phyloP scores from a whole-genome alignment of 2,797 vertebrate genomes.

The Rhinatrema bivittatum region DNA sequence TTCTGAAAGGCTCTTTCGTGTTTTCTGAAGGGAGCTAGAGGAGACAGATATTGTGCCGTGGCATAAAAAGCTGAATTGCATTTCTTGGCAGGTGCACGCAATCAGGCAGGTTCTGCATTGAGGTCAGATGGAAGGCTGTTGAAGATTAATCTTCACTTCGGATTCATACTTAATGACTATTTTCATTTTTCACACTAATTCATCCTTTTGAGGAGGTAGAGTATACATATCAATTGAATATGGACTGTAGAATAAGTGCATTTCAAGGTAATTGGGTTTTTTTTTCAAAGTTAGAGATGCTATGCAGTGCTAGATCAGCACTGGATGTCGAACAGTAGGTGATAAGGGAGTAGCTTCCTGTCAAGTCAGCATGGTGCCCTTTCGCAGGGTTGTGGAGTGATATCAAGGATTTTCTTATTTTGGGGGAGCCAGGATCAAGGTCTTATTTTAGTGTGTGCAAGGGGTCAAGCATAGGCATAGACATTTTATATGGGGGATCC shows the following conservation, averaged over 20 bases:
- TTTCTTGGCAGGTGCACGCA: slow-evolving; percentile 19
- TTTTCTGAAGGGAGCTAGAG: slow-evolving; percentile 23
- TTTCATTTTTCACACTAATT: slow-evolving; percentile 25
- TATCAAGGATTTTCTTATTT: too few species aligned
- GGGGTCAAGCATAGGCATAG: too few species aligned
- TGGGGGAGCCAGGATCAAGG: too few species aligned
- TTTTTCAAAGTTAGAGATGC: too few species aligned
- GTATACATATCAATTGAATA: slow-evolving; percentile 6
- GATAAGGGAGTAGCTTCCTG: too few species aligned
- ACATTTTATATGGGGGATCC: too few species aligned
- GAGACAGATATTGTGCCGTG: slow-evolving; percentile 16
- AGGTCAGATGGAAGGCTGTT: slow-evolving; percentile 15
- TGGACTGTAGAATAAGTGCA: slow-evolving; percentile 1
- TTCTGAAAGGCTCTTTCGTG: slow-evolving; percentile 38
- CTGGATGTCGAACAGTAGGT: too few species aligned
- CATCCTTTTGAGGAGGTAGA: slow-evolving; percentile 26
- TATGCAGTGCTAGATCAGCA: too few species aligned
- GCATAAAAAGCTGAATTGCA: slow-evolving; percentile 33
- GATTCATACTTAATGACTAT: slow-evolving; percentile 19
- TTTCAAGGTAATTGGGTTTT: too few species aligned
- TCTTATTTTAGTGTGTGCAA: too few species aligned
- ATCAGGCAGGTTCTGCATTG: slow-evolving; percentile 6
- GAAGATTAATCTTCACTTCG: slow-evolving; percentile 30
- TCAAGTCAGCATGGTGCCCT: too few species aligned
- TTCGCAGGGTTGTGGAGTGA: too few species aligned